These are phyloP conservation scores for Labia minor DNA, from an alignment of 2,888 invertebrate genomes.

Conservation along the genomic window DNA sequence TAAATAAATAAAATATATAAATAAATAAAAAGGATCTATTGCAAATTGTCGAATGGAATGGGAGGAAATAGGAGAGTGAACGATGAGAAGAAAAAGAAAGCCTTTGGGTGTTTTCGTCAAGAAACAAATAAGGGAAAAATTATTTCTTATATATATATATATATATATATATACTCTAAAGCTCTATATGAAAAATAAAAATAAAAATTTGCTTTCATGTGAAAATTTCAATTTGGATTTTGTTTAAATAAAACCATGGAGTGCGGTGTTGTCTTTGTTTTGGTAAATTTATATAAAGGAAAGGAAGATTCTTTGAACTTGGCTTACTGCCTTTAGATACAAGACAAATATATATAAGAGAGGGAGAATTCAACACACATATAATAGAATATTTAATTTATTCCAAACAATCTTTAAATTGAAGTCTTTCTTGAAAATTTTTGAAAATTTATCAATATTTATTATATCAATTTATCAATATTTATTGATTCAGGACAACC, in stretches of 20 bases:
- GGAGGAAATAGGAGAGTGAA: no score
- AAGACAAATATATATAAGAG: background rate
- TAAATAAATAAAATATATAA: background rate
- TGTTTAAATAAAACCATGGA: constrained; percentile 7
- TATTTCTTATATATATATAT: background rate
- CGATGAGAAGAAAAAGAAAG: background rate
- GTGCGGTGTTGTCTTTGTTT: background rate
- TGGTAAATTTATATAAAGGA: background rate
- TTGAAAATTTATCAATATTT: no score
- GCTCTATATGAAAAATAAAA: background rate
- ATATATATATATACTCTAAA: no score
- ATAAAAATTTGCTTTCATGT: background rate
- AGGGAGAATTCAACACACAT: no score
- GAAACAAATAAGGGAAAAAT: background rate
- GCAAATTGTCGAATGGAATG: background rate
- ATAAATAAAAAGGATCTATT: background rate
- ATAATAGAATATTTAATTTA: no score
- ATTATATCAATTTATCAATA: no score
- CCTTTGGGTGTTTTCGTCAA: background rate
- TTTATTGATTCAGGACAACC: no score
- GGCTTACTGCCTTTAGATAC: background rate
- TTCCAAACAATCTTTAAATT: no score
- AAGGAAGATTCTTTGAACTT: background rate
- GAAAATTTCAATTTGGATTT: constrained; percentile 13
- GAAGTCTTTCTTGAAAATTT: no score